Conservation (phyloP, 2,888 invertebrate species). For the Pasiphila rectangulata region DNA sequence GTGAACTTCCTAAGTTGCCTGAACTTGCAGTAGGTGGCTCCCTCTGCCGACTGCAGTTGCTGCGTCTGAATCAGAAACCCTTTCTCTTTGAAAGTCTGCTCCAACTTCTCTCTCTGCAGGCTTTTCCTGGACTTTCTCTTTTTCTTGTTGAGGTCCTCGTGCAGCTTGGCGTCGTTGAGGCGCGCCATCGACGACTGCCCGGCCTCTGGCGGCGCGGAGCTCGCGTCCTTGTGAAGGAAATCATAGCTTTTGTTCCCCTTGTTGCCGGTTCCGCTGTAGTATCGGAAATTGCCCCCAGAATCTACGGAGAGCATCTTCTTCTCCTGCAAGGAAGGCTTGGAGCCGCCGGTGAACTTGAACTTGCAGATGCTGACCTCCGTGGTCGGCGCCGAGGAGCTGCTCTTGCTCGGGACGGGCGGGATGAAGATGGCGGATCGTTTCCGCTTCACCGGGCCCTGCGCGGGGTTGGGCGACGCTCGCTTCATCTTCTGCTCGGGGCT, state of each 20-base stretch:
- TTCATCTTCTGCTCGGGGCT: conserved; percentile 72
- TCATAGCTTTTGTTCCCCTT: conserved; percentile 91
- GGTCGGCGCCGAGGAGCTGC: conserved; percentile 86
- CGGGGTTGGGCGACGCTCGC: conserved; percentile 61
- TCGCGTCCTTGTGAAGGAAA: conserved; percentile 86
- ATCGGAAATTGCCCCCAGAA: conserved; percentile 92
- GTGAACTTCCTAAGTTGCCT: conserved; percentile 94
- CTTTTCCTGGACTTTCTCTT: conserved; percentile 90
- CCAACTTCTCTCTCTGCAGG: conserved; percentile 91
- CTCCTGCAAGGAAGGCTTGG: conserved; percentile 92
- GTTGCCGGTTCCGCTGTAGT: conserved; percentile 92
- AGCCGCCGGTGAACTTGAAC: conserved; percentile 95
- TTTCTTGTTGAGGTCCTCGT: conserved; percentile 74
- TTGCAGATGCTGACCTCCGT: conserved; percentile 95
- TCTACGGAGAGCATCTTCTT: conserved; percentile 96
- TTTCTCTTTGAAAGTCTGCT: conserved; percentile 95
- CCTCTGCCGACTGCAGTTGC: conserved; percentile 94
- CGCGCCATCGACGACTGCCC: conserved; percentile 46
- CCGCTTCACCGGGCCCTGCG: conserved; percentile 80
- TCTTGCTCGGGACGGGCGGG: conserved; percentile 88
- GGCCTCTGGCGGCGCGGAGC: conserved; percentile 61
- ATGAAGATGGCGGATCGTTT: conserved; percentile 92
- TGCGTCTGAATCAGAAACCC: conserved; percentile 96
- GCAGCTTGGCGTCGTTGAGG: conserved; percentile 35
- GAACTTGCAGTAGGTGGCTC: conserved; percentile 96